Conservation (phyloP, 2,113 vertebrate species). For the Amblyopsis rosae region DNA sequence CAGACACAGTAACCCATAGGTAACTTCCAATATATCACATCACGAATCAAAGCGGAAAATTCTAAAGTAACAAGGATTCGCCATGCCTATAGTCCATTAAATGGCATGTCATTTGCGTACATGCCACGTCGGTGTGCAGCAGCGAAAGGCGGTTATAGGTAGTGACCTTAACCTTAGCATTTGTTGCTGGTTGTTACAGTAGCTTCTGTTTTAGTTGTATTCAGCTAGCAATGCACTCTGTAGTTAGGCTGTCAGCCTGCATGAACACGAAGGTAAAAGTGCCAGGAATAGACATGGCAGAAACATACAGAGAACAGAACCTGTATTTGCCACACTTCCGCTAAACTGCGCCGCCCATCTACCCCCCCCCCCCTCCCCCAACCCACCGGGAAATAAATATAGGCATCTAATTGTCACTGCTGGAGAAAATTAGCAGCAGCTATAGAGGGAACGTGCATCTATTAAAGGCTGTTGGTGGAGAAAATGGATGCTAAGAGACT, state of each 20-base stretch:
- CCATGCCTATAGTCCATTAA: conserved; percentile 13
- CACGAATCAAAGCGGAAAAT: not conserved
- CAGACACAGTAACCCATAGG: not conserved
- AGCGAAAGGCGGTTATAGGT: conserved; percentile 16
- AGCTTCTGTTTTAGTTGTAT: conserved; percentile 24
- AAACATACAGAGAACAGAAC: conserved; percentile 29
- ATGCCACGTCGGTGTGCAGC: conserved; percentile 31
- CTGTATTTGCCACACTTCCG: conserved; percentile 32
- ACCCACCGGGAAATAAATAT: not conserved
- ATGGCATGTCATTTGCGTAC: conserved; percentile 41
- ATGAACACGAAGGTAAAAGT: conserved; percentile 48
- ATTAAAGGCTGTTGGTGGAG: not conserved
- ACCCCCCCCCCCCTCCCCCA: too few relatives aligned
- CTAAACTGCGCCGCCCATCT: not conserved
- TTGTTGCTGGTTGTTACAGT: not conserved
- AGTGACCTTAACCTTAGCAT: conserved; percentile 5
- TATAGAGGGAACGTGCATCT: not conserved
- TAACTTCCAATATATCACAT: conserved; percentile 15
- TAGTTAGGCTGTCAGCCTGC: conserved; percentile 62
- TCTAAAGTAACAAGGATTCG: not conserved
- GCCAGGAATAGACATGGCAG: conserved; percentile 53
- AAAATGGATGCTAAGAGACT: not conserved
- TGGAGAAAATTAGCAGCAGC: conserved; percentile 32
- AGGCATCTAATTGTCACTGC: conserved; percentile 21
- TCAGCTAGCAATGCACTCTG: conserved; percentile 33